Base-by-base conservation (phyloP, 2,113 vertebrate species). In the Piaya cayana region DNA sequence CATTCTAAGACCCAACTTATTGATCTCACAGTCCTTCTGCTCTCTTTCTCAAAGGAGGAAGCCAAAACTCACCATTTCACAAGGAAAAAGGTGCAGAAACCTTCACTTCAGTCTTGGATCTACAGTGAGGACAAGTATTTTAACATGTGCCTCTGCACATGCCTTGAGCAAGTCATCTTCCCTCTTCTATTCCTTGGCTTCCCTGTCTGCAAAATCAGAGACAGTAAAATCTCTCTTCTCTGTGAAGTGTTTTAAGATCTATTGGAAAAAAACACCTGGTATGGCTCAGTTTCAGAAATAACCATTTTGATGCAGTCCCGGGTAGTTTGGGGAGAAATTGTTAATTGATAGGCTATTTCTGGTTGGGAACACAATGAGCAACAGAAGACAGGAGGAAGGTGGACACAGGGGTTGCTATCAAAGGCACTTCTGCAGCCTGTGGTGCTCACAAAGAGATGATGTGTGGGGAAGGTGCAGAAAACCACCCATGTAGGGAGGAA, bases 131-230 rank as follows among this genome's bases (percentile, higher is more conserved):
- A 94, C 92, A 29, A 2, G 1, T 62, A 76, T 95, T 72, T 42
- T 25, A 92, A 96, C 85, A 92, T 5, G 1, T 85, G 82, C 93
- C 87, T 84, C 90, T n/a, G 43, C 58, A 64, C 87, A 72, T 21
- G 90, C 95, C 92, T 95, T 68, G 5, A 64, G 96, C 92, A 83
- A 96, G 56, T 81, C 47, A 88, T 90, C 78, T 85, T 45, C 72
- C 92, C 63, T 92, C 92, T 88, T 86, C 18, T 93, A 83, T 86
- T 95, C 82, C 88, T 81, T 25, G 37, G 55, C 68, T 94, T 84
- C 64, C 82, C 86, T 42, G 55, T 45, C 92, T 92, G 52, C 37
- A 83, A 70, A 94, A 92, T 18, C 47, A 88, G 55, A 50, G 39
- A 93, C 90, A 76, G 82, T 0, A 4, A 82, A 62, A 93, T 86